A percentile compares a stretch with the other conserved stretches of the same genome.
Evolutionary conservation across 1,140 invertebrate species (phyloP).

Genomic region (Neotoxoptera formosana): DNA sequence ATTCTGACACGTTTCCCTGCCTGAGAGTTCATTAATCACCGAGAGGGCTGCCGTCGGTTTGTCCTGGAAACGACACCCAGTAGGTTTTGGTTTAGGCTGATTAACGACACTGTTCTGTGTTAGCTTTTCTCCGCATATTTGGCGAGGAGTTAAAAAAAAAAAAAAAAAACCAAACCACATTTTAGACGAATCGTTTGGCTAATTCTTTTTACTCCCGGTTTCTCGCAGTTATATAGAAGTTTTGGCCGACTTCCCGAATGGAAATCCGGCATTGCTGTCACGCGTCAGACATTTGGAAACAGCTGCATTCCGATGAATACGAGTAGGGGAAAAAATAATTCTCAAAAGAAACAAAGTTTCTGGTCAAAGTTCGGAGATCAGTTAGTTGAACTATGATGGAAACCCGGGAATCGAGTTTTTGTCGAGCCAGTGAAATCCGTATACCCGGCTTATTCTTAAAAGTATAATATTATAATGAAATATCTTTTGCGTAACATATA

Average conservation of each 20-base stretch:
- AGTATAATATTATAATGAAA: conserved; percentile 35
- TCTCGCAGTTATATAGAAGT: background rate
- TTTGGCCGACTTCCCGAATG: conserved; percentile 39
- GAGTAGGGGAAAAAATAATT: conserved; percentile 36
- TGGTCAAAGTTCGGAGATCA: conserved; percentile 52
- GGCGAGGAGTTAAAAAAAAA: background rate
- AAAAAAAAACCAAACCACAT: background rate
- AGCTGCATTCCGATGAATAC: conserved; percentile 43
- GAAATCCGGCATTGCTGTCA: conserved; percentile 51
- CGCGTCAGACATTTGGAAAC: conserved; percentile 44
- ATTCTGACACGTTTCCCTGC: conserved; percentile 28
- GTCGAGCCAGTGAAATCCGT: background rate
- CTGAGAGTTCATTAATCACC: conserved; percentile 45
- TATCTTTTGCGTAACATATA: background rate
- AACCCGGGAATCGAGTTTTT: background rate
- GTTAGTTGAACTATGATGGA: conserved; percentile 27
- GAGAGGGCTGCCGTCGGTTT: conserved; percentile 20
- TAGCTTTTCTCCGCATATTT: background rate
- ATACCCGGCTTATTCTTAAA: conserved; percentile 8
- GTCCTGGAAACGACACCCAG: conserved; percentile 54
- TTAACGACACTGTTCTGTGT: conserved; percentile 39
- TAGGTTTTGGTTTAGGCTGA: conserved; percentile 48
- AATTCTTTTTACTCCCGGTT: conserved; percentile 8
- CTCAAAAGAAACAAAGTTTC: conserved; percentile 44
- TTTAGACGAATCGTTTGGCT: conserved; percentile 42